These are phyloP conservation scores for Lophochroa leadbeateri DNA, from an alignment of 2,113 vertebrate genomes.

Conservation along the genomic window DNA sequence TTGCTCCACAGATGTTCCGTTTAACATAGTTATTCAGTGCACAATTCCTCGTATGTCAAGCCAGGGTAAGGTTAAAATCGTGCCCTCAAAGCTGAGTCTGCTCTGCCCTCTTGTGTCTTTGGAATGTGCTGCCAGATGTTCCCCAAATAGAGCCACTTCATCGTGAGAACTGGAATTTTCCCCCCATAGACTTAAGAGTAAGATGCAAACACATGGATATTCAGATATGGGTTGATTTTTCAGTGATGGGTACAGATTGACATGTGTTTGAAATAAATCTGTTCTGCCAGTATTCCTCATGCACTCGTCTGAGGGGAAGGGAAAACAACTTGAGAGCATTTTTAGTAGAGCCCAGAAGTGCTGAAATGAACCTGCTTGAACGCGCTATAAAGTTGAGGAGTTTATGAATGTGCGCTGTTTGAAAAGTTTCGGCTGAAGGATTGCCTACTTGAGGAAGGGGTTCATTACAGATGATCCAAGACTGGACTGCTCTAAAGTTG, in stretches of 20 bases:
- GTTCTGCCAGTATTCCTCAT: background rate
- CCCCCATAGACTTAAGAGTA: background rate
- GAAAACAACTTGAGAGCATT: background rate
- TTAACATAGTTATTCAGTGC: background rate
- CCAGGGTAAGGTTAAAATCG: background rate
- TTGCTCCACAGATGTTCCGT: background rate
- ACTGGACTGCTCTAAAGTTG: background rate
- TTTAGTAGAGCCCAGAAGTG: background rate
- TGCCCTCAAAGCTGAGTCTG: background rate
- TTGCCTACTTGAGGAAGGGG: background rate
- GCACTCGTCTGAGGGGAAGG: background rate
- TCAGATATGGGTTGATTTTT: background rate
- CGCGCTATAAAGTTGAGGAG: background rate
- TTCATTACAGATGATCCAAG: background rate
- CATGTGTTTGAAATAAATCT: background rate
- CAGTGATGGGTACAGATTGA: background rate
- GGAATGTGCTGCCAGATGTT: background rate
- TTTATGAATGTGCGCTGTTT: background rate
- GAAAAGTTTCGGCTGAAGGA: background rate
- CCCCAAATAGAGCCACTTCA: background rate
- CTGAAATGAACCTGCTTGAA: background rate
- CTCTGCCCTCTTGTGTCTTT: constrained; percentile 64
- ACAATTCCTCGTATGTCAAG: background rate
- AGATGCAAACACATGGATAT: background rate
- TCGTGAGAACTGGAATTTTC: background rate